A percentile compares a stretch with the other conserved stretches of the same genome.
Evolutionary conservation across 2,888 invertebrate species (phyloP).

Genomic region (Galerucella nymphaeae): DNA sequence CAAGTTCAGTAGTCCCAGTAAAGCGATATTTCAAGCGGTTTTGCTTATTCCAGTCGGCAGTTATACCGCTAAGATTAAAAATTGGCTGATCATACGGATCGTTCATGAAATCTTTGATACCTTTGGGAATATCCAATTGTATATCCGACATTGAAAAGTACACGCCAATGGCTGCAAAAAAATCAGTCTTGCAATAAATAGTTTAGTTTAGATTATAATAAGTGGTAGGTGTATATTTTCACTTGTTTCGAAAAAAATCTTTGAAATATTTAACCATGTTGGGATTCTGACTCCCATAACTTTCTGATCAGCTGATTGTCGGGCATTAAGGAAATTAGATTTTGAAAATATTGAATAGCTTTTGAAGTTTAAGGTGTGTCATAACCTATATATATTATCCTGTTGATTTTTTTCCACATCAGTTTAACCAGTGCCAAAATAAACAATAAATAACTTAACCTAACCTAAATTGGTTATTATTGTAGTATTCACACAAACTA

Average conservation of each 20-base stretch:
- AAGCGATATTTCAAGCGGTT: slow-evolving; percentile 47
- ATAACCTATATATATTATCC: no score
- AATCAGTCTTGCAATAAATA: background rate
- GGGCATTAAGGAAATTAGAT: background rate
- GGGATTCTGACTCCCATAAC: no score
- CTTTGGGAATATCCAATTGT: slow-evolving; percentile 54
- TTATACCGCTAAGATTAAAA: slow-evolving; percentile 50
- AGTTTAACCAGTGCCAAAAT: no score
- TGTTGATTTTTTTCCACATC: no score
- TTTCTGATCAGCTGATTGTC: background rate
- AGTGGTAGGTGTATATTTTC: no score
- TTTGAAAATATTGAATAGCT: background rate
- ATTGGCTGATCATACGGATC: slow-evolving; percentile 50
- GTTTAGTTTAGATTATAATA: no score
- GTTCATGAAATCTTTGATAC: slow-evolving; percentile 48
- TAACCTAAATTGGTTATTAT: no score
- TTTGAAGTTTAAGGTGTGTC: no score
- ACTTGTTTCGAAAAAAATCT: no score
- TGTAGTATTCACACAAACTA: no score
- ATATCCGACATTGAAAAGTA: slow-evolving; percentile 60
- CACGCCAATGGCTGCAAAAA: slow-evolving; percentile 54
- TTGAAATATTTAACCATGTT: no score
- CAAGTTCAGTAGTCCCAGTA: slow-evolving; percentile 29
- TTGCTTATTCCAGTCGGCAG: slow-evolving; percentile 23
- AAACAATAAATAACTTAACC: no score